Conservation (phyloP, 1,140 invertebrate species). For the Cherax quadricarinatus region DNA sequence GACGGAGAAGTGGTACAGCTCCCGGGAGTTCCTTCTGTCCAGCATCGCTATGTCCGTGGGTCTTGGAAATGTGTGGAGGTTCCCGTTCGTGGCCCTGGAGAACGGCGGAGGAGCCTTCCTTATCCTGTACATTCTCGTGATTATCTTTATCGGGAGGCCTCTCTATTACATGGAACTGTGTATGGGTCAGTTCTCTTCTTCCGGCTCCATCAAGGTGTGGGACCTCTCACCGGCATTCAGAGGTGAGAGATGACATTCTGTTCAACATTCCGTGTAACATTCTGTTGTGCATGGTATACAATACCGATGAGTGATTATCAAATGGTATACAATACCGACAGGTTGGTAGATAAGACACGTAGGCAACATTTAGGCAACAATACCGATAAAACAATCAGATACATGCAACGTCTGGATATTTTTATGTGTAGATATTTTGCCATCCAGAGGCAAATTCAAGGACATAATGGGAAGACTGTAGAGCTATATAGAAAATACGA, state of each 20-base stretch:
- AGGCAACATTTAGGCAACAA: too few species aligned
- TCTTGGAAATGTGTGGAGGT: slow-evolving; percentile 79
- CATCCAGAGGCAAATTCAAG: too few species aligned
- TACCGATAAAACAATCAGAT: too few species aligned
- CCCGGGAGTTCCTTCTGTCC: slow-evolving; percentile 77
- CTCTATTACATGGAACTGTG: slow-evolving; percentile 74
- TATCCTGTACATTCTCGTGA: slow-evolving; percentile 80
- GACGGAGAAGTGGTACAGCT: slow-evolving; percentile 74
- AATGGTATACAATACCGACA: too few species aligned
- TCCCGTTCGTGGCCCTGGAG: slow-evolving; percentile 78
- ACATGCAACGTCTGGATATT: too few species aligned
- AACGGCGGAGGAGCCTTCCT: slow-evolving; percentile 79
- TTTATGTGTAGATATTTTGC: too few species aligned
- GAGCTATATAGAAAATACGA: too few species aligned
- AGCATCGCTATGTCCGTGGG: slow-evolving; percentile 79
- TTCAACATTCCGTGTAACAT: not conserved
- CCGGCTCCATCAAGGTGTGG: slow-evolving; percentile 73
- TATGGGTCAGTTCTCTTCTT: slow-evolving; percentile 73
- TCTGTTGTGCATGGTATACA: too few species aligned
- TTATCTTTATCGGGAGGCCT: slow-evolving; percentile 79
- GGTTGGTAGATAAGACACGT: too few species aligned
- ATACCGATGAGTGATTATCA: too few species aligned
- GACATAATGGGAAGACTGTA: too few species aligned
- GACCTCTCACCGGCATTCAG: slow-evolving; percentile 72
- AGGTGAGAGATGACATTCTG: slow-evolving; percentile 67